Base-by-base conservation (phyloP, 2,888 invertebrate species). In the Yponomeuta malinellus region DNA sequence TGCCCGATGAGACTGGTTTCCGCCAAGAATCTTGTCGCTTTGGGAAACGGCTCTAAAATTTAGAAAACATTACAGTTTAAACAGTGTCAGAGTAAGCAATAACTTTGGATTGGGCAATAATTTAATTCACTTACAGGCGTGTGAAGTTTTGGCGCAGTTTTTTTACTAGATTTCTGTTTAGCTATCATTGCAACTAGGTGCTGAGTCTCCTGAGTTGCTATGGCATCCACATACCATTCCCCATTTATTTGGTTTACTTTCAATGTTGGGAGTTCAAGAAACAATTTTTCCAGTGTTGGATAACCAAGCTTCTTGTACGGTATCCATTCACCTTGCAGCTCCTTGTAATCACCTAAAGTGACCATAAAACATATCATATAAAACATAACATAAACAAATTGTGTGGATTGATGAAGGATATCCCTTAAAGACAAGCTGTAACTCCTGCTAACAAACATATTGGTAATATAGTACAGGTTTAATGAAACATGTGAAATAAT, bases 291-390 rank as follows among this genome's bases (percentile, higher is more conserved):
- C 10, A 95, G 83, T 10, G 87, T 85, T 63, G 84, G 78, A 83
- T 90, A 95, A 6, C 95, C 95, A 71, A 95, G 84, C 75, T 89
- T 89, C 72, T 83, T 87, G 76, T 85, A 95, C 8, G 95, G 95
- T 76, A 96, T 94, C 75, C 86, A 85, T 79, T 93, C 93, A 43
- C 95, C 95, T 80, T 95, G 94, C 43, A 96, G 81, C 75, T 93
- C 93, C 70, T 83, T 84, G 81, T 95, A 96, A 78, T 96, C 96
- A 68, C 89, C 94, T 93, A 81, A 15, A 70, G 43, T 43, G 43
- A 43, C 43, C 43, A 69, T 63, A 72, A 64, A 71, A 63, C 70
- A 10, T 43, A 43, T 37, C 5, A 37, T 43, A 43, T 43, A 43
- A 43, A 43, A 43, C 43, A 8, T 8, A 43, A 43, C 6, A 8